phyloP scores from a whole-genome alignment of 2,113 vertebrate genomes.

The Halichoerus grypus region DNA sequence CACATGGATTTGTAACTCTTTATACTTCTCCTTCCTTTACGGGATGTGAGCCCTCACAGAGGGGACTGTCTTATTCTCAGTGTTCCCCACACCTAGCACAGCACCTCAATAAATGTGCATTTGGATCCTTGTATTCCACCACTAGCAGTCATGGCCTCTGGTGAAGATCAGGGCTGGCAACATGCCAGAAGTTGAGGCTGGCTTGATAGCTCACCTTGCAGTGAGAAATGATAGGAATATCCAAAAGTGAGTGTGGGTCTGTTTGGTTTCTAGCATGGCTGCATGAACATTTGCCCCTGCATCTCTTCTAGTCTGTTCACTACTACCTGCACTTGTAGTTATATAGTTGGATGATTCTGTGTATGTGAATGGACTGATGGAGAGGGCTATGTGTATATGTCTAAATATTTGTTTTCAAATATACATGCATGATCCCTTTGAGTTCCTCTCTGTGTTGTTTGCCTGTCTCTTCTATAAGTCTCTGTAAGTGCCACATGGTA shows the following conservation, averaged over 20 bases:
- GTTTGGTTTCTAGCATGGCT: background rate
- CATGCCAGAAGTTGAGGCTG: background rate
- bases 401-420: background rate
- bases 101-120: background rate
- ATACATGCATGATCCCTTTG: background rate
- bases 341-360: background rate
- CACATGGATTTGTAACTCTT: too few relatives aligned
- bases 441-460: background rate
- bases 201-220: background rate
- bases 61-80: background rate
- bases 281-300: background rate
- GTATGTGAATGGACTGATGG: background rate
- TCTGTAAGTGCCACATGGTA: background rate
- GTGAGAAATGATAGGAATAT: background rate
- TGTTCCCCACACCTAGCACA: too few relatives aligned
- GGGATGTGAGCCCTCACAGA: fast-evolving
- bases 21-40: background rate
- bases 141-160: background rate
- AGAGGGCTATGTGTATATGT: background rate
- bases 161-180: background rate
- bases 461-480: background rate
- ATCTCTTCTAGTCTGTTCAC: background rate
- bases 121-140: background rate
- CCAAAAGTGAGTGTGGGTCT: background rate
- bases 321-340: fast-evolving